These are phyloP conservation scores for Diaperis boleti DNA, from an alignment of 2,888 invertebrate species.

Conservation along the genomic window DNA sequence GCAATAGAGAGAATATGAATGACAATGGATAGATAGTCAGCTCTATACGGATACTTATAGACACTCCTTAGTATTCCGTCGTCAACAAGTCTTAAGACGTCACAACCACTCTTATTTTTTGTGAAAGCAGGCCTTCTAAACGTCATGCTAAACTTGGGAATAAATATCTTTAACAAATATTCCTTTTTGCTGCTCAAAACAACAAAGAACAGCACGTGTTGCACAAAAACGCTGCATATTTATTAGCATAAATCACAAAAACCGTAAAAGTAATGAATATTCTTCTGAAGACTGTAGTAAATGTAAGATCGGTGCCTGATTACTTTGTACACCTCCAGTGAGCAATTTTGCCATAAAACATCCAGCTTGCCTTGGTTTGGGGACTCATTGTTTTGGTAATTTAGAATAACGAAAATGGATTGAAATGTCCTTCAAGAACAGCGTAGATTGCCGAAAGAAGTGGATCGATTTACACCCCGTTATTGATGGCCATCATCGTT, in stretches of 20 bases:
- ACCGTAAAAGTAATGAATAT: constrained; percentile 21
- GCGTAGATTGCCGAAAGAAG: constrained; percentile 27
- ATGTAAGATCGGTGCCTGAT: not conserved
- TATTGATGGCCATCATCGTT: constrained; percentile 40
- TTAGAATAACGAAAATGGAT: constrained; percentile 17
- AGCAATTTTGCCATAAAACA: constrained; percentile 16
- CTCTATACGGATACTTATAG: constrained; percentile 18
- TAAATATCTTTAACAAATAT: constrained; percentile 32
- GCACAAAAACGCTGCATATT: not conserved
- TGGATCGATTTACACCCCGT: constrained; percentile 31
- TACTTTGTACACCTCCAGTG: constrained; percentile 12
- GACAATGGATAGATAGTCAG: constrained; percentile 30
- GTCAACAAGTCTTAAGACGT: constrained; percentile 35
- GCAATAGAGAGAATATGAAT: constrained; percentile 37
- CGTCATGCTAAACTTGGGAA: constrained; percentile 32
- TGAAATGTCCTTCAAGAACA: constrained; percentile 19
- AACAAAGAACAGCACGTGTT: constrained; percentile 4
- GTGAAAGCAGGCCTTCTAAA: constrained; percentile 33
- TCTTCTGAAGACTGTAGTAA: not conserved
- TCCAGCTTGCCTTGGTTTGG: not conserved
- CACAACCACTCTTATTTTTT: constrained; percentile 31
- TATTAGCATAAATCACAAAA: not conserved
- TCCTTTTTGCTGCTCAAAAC: constrained; percentile 8
- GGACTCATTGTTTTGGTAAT: constrained; percentile 11
- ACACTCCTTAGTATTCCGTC: constrained; percentile 19